phyloP scores from a whole-genome alignment of 2,113 vertebrate genomes.

The Scomber japonicus region DNA sequence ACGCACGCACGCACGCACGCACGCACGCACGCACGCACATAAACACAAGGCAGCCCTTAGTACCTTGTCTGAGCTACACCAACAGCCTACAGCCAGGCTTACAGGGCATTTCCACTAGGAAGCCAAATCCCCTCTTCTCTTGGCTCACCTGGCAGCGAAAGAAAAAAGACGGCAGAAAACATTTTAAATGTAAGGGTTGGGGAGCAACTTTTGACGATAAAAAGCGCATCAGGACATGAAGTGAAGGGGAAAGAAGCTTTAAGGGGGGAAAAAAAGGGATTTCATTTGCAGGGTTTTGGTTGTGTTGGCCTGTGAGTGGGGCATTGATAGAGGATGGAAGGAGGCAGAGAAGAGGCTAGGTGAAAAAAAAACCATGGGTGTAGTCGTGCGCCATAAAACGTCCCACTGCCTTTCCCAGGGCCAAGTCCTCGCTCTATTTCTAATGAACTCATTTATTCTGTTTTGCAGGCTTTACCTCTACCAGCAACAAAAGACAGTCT shows the following conservation, averaged over 20 bases:
- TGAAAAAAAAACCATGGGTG: constrained; percentile 35
- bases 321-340: constrained; percentile 52
- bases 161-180: constrained; percentile 62
- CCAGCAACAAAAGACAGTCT: constrained; percentile 58
- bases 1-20: constrained; percentile 19
- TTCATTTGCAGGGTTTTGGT: constrained; percentile 68
- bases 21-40: constrained; percentile 13
- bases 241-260: constrained; percentile 76
- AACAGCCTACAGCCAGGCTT: constrained; percentile 75
- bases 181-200: constrained; percentile 70
- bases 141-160: constrained; percentile 69
- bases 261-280: constrained; percentile 45
- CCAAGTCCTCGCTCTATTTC: constrained; percentile 64
- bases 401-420: constrained; percentile 70
- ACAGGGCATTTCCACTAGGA: constrained; percentile 75
- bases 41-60: constrained; percentile 34
- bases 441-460: constrained; percentile 78
- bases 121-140: constrained; percentile 72
- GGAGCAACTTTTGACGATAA: constrained; percentile 75
- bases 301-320: constrained; percentile 60
- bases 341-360: constrained; percentile 35
- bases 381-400: constrained; percentile 58
- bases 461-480: constrained; percentile 74
- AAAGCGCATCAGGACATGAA: constrained; percentile 74
- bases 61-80: constrained; percentile 69